These are phyloP conservation scores for Scortum barcoo DNA, from an alignment of 2,113 vertebrate genomes.

Conservation along the genomic window DNA sequence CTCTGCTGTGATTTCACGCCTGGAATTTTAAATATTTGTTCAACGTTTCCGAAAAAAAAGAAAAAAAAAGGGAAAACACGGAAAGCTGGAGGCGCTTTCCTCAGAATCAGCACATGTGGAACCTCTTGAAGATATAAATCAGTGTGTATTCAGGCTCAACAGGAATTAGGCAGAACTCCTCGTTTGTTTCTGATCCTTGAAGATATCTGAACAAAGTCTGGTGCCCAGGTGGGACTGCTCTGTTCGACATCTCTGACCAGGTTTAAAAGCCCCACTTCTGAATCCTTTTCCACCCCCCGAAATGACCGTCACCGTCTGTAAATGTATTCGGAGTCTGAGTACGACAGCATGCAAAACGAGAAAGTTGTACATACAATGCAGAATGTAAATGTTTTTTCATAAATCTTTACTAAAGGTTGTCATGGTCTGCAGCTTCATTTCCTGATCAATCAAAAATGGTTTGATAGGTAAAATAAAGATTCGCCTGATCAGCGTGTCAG, in stretches of 20 bases:
- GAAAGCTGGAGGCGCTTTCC: not conserved
- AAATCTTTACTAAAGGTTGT: slow-evolving; percentile 4
- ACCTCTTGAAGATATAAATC: slow-evolving; percentile 15
- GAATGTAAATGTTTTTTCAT: slow-evolving; percentile 18
- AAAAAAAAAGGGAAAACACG: slow-evolving; percentile 34
- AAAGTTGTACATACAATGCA: slow-evolving; percentile 38
- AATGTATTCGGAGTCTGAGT: not conserved
- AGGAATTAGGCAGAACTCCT: slow-evolving; percentile 5
- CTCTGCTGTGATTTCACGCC: slow-evolving; percentile 32
- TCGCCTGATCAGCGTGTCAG: not conserved
- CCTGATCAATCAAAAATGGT: not conserved
- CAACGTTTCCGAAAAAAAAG: slow-evolving; percentile 34
- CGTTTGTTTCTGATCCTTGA: not conserved
- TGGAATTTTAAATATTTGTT: slow-evolving; percentile 46
- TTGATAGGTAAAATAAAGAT: not conserved
- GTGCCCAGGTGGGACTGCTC: not conserved
- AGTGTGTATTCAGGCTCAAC: slow-evolving; percentile 11
- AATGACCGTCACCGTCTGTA: not conserved
- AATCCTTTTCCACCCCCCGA: not conserved
- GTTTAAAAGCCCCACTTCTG: not conserved
- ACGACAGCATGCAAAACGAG: not conserved
- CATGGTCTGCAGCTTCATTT: not conserved
- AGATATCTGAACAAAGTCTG: slow-evolving; percentile 24
- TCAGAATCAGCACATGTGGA: slow-evolving; percentile 43
- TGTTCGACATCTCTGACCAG: not conserved